Evolutionary conservation across 2,888 invertebrate species (phyloP), one percentile per base, ranked within the genome.

Genomic region (Plebejus anna): DNA sequence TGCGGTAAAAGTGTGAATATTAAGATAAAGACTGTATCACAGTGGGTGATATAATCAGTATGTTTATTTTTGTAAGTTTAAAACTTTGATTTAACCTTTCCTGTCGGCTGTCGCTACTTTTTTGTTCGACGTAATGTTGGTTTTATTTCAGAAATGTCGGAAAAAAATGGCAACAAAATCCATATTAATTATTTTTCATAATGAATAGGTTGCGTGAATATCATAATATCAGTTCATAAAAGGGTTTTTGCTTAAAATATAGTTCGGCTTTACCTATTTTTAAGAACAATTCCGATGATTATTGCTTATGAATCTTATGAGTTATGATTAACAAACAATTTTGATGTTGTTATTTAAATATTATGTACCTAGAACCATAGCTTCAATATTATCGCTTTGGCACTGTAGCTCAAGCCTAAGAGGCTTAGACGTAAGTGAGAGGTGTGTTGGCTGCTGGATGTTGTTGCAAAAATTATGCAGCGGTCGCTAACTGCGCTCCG

Each of bases 381-480:
- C 72, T 72, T 28, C 11, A 13, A 47, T 73, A 55, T 28, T 6
- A 72, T 16, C 16, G 55, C 28, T 22, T 28, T 1, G 32, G 6
- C 55, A 32, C 55, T 73, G 55, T 28, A 22, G 51, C 51, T 16
- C 13, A 5, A 55, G 32, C 32, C 13, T 55, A 11, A 55, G 22
- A 55, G 5, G 36, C 32, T 28, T 13, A 73, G 71, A 71, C 76
- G 76, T 76, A 71, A 51, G 76, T 32, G 47, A 51, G 47, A 73
- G 38, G 42, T 71, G 57, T 55, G 32, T 32, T 32, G 2, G 32
- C 32, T 2, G 36, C 5, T 57, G 70, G 47, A 38, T 76, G 55
- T 71, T 57, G 38, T 57, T 70, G 38, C 59, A 71, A 70, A 38
- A 76, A 72, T 76, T 76, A 72, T 72, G 42, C 71, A 28, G 36